Evolutionary conservation across 1,140 invertebrate genomes (phyloP).

Genomic region (Brachionus koreanus): DNA sequence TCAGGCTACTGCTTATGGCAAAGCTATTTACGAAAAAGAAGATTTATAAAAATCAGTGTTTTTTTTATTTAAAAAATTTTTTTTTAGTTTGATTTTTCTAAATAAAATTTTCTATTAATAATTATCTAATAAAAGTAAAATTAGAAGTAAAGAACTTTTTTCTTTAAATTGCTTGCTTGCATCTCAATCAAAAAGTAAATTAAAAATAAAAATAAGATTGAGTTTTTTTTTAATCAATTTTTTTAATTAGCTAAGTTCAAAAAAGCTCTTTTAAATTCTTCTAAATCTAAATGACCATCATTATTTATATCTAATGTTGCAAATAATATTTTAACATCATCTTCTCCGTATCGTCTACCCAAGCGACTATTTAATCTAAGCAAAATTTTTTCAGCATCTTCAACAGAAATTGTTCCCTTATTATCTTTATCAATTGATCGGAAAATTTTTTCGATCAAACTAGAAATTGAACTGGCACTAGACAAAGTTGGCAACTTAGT

Average conservation of each 20-base stretch:
- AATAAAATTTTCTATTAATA: neutral
- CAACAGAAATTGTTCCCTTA: slow-evolving; percentile 14
- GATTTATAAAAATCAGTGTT: slow-evolving; percentile 52
- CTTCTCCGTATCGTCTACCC: slow-evolving; percentile 41
- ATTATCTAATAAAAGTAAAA: neutral
- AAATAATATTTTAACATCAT: slow-evolving; percentile 41
- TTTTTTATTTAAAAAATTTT: slow-evolving; percentile 7
- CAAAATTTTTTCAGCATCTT: slow-evolving; percentile 38
- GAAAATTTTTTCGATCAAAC: slow-evolving; percentile 26
- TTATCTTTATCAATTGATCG: slow-evolving; percentile 2
- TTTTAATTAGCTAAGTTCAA: slow-evolving; percentile 22
- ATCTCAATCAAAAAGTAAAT: neutral
- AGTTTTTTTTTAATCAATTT: neutral
- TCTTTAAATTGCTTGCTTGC: neutral
- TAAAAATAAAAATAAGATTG: neutral
- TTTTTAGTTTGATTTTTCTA: slow-evolving; percentile 5
- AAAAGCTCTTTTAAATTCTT: slow-evolving; percentile 44
- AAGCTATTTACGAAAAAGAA: slow-evolving; percentile 86
- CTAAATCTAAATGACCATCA: slow-evolving; percentile 23
- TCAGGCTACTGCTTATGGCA: slow-evolving; percentile 96
- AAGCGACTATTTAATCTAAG: slow-evolving; percentile 30
- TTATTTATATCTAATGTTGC: slow-evolving; percentile 29
- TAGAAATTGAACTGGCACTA: neutral
- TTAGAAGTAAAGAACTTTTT: slow-evolving; percentile 7
- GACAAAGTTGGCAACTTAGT: neutral